phyloP scores from a whole-genome alignment of 2,113 vertebrate genomes.

The Clarias gariepinus region DNA sequence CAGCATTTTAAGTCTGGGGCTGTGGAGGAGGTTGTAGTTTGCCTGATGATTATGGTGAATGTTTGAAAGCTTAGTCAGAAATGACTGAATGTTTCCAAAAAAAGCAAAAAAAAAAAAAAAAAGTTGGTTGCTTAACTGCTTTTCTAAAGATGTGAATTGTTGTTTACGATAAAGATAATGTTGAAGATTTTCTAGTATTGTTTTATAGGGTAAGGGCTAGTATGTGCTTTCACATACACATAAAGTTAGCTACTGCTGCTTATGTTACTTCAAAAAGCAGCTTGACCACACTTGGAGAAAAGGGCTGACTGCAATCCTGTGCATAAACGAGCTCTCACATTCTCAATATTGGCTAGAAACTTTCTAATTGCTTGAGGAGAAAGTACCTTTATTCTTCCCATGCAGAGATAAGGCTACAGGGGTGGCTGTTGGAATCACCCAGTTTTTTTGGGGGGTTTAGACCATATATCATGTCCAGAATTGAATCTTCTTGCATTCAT shows the following conservation, averaged over 20 bases:
- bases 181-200: neutral
- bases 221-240: neutral
- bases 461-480: neutral
- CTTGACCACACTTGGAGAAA: neutral
- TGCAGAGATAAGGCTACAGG: neutral
- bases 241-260: neutral
- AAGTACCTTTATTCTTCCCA: neutral
- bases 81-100: neutral
- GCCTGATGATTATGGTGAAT: conserved; percentile 6
- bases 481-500: neutral
- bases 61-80: conserved; percentile 21
- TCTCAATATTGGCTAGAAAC: neutral
- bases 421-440: neutral
- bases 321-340: neutral
- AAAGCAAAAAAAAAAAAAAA: neutral
- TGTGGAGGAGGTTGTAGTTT: conserved; percentile 13
- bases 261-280: neutral
- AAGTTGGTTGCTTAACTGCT: neutral
- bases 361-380: neutral
- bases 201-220: neutral
- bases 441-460: neutral
- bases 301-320: neutral
- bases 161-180: neutral
- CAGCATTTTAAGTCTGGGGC: neutral
- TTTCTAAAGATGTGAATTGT: neutral